These are phyloP conservation scores for Lates japonicus DNA, from an alignment of 2,797 vertebrate species.

Conservation along the genomic window DNA sequence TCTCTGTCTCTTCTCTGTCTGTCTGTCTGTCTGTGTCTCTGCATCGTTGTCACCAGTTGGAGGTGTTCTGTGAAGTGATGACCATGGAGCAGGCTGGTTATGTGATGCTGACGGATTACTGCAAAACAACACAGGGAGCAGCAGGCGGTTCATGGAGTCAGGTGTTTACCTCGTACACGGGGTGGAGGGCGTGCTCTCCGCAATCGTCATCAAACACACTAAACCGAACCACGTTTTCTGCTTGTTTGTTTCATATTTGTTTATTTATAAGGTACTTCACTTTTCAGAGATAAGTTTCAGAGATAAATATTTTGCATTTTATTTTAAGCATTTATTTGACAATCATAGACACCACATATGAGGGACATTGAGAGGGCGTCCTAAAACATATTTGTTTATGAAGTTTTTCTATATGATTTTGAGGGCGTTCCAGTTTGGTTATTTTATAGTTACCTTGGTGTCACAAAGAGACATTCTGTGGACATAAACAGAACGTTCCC, in stretches of 20 bases:
- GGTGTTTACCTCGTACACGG: conserved; percentile 96
- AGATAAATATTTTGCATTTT: too few species aligned
- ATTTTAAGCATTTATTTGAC: too few species aligned
- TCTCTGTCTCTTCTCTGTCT: conserved; percentile 6
- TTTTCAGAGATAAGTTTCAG: too few species aligned
- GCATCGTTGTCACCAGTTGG: conserved; percentile 77
- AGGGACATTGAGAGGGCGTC: too few species aligned
- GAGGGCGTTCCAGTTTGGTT: too few species aligned
- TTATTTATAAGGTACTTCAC: background rate
- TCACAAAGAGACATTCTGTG: too few species aligned
- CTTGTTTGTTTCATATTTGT: background rate
- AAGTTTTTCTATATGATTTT: too few species aligned
- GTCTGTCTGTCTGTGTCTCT: background rate
- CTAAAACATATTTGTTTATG: too few species aligned
- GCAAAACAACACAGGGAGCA: conserved; percentile 96
- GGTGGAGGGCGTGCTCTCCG: conserved; percentile 93
- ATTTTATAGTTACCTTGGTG: too few species aligned
- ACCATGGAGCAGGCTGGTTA: conserved; percentile 98
- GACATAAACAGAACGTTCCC: too few species aligned
- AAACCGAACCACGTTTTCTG: background rate
- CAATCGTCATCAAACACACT: conserved; percentile 83
- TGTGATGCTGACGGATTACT: conserved; percentile 98
- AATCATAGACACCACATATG: too few species aligned
- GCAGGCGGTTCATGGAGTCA: conserved; percentile 95
- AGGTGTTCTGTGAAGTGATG: conserved; percentile 96